Percentiles rank a stretch among this genome's conserved stretches.
Evolutionary conservation across 2,797 vertebrate genomes (phyloP).

Genomic region (Microctenopoma steveboyesi): DNA sequence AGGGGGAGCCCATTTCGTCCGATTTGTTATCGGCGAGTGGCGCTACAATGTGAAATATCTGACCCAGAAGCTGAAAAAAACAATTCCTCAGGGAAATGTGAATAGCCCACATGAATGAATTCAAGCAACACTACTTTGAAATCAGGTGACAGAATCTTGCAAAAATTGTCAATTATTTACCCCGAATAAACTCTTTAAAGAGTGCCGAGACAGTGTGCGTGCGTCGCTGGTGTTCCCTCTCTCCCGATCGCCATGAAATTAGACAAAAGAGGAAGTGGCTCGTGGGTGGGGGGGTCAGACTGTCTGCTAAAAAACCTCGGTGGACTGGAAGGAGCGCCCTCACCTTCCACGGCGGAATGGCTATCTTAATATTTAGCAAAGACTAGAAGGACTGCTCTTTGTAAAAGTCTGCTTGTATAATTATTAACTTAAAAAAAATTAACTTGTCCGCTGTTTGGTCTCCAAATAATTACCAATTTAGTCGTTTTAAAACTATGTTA

Average conservation of each 20-base stretch:
- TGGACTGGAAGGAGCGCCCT: conserved; percentile 81
- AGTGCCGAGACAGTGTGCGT: conserved; percentile 80
- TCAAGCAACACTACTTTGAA: conserved; percentile 18
- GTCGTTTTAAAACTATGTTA: too few relatives aligned
- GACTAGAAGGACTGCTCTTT: background rate
- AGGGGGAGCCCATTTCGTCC: conserved; percentile 75
- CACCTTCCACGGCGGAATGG: conserved; percentile 75
- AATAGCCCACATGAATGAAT: conserved; percentile 8
- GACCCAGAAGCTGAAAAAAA: conserved; percentile 47
- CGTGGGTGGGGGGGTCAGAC: conserved; percentile 76
- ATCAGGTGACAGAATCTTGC: conserved; percentile 35
- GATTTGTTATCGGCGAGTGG: conserved; percentile 78
- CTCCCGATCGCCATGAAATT: conserved; percentile 87
- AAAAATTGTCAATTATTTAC: conserved; percentile 75
- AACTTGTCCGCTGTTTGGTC: background rate
- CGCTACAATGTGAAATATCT: conserved; percentile 76
- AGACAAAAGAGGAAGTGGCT: conserved; percentile 85
- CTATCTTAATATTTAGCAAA: background rate
- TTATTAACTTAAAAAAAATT: background rate
- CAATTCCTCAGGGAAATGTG: conserved; percentile 21
- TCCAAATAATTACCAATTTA: background rate
- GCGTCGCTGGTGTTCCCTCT: conserved; percentile 82
- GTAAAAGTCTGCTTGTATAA: background rate
- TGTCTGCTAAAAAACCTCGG: conserved; percentile 59
- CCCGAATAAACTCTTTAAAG: conserved; percentile 76